Percentiles rank a stretch among this genome's conserved stretches.
Evolutionary conservation across 2,888 invertebrate species (phyloP).

Genomic region (Saturnia pavonia): DNA sequence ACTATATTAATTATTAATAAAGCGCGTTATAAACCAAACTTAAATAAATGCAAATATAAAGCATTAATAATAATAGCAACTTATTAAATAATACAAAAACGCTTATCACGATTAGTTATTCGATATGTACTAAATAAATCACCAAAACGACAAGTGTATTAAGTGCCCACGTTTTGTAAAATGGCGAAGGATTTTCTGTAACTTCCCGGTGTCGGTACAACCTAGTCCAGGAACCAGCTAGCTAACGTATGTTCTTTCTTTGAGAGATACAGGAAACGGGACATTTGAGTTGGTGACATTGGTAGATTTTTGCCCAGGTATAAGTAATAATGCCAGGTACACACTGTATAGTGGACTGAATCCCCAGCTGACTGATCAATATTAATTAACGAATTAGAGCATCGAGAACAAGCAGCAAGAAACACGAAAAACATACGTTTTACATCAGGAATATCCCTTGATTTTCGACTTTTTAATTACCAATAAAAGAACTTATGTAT

Average conservation of each 20-base stretch:
- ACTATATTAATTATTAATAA: not conserved
- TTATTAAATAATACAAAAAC: not conserved
- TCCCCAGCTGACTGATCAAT: no score
- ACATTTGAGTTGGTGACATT: not conserved
- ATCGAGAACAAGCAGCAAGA: not conserved
- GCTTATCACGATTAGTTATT: not conserved
- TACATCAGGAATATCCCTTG: not conserved
- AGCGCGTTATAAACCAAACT: not conserved
- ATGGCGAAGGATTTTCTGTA: not conserved
- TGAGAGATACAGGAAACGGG: not conserved
- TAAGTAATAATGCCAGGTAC: no score
- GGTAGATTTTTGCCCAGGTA: not conserved
- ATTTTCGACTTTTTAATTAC: no score
- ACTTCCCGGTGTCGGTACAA: not conserved
- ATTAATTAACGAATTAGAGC: not conserved
- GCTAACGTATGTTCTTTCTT: not conserved
- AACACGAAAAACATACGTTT: not conserved
- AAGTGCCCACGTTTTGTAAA: not conserved
- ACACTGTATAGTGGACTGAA: no score
- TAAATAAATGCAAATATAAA: not conserved
- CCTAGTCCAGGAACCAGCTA: not conserved
- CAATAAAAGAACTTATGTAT: no score
- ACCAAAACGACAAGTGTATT: not conserved
- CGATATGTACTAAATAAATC: not conserved
- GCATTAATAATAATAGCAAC: not conserved